A percentile compares a stretch with the other conserved stretches of the same genome.
phyloP scores from a whole-genome alignment of 2,113 vertebrate genomes.

The human region DNA sequence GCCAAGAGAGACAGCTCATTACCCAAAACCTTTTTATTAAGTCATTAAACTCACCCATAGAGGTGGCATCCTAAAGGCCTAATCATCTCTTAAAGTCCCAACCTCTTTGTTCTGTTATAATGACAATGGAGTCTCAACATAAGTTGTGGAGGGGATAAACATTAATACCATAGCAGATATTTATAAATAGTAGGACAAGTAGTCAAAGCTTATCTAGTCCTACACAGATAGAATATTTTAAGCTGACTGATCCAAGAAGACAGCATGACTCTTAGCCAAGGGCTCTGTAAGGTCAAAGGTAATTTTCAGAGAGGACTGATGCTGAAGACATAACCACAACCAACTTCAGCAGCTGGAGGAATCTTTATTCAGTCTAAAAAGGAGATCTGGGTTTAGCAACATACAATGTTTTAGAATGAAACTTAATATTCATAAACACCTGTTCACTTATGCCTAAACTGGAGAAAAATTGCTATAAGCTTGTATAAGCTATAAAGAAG shows the following conservation, averaged over 20 bases:
- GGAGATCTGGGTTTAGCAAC: not conserved
- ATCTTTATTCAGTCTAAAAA: not conserved
- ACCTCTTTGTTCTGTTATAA: not conserved
- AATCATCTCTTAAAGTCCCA: not conserved
- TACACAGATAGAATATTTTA: not conserved
- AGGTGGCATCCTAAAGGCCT: fast-evolving
- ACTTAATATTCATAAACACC: not conserved
- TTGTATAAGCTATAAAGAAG: not conserved
- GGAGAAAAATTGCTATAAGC: not conserved
- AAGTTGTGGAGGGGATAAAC: not conserved
- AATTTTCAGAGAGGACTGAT: not conserved
- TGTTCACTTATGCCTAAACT: not conserved
- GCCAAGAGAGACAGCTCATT: not conserved
- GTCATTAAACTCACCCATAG: not conserved
- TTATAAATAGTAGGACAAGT: not conserved
- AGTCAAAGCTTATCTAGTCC: not conserved
- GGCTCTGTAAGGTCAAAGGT: not conserved
- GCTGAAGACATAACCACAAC: not conserved
- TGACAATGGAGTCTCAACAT: not conserved
- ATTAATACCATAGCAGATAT: not conserved
- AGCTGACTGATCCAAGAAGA: not conserved
- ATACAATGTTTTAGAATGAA: not conserved
- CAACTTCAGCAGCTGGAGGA: not conserved
- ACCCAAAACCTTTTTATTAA: not conserved
- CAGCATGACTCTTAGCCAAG: not conserved